phyloP scores from a whole-genome alignment of 2,797 vertebrate species.

The Lycodopsis pacificus region DNA sequence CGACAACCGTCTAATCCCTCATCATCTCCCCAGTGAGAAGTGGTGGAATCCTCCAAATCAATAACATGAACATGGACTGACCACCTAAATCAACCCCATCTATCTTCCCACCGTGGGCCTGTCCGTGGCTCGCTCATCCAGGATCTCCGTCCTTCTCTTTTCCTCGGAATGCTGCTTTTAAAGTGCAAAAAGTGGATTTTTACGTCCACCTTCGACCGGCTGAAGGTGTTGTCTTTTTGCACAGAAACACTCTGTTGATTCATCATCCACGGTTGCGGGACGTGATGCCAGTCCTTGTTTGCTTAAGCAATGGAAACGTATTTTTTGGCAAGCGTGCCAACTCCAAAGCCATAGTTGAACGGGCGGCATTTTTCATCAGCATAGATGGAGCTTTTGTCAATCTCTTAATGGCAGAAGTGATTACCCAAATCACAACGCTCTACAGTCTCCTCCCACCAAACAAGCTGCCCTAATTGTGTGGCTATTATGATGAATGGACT shows the following conservation, averaged over 20 bases:
- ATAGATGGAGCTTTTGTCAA: conserved; percentile 56
- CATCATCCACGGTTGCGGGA: not conserved
- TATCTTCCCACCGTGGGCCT: conserved; percentile 65
- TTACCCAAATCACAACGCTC: conserved; percentile 73
- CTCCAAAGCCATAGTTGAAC: conserved; percentile 16
- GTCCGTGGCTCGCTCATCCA: conserved; percentile 56
- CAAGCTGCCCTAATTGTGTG: conserved; percentile 70
- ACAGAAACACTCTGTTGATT: not conserved
- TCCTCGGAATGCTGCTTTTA: conserved; percentile 37
- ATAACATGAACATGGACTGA: conserved; percentile 84
- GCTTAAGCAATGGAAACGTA: conserved; percentile 30
- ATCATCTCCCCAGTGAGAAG: conserved; percentile 76
- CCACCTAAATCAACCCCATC: conserved; percentile 82
- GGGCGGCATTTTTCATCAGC: conserved; percentile 22
- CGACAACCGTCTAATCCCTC: conserved; percentile 75
- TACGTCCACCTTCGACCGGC: conserved; percentile 19
- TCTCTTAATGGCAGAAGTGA: conserved; percentile 73
- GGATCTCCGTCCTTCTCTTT: conserved; percentile 40
- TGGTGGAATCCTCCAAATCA: conserved; percentile 77
- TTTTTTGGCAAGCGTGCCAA: not conserved
- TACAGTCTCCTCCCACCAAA: conserved; percentile 71
- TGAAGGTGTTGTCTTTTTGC: conserved; percentile 8
- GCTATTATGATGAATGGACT: conserved; percentile 76
- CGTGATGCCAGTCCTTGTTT: conserved; percentile 2
- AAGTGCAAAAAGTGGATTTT: conserved; percentile 35